These are phyloP conservation scores for Odontomachus brunneus DNA, from an alignment of 1,140 invertebrate genomes.

Conservation along the genomic window DNA sequence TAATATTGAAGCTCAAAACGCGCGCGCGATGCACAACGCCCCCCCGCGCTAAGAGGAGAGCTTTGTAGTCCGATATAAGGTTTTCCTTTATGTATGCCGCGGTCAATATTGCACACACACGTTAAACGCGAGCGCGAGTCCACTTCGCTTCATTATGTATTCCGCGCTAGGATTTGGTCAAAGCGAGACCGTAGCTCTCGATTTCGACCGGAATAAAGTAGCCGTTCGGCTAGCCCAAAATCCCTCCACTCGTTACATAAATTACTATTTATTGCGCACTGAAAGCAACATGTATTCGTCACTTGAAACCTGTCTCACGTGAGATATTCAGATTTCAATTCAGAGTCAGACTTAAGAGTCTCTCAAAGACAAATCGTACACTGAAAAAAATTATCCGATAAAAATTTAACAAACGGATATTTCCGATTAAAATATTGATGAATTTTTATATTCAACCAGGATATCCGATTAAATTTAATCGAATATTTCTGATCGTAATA, in stretches of 20 bases:
- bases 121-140: constrained; percentile 29
- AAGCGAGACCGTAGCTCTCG: neutral
- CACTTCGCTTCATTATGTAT: constrained; percentile 26
- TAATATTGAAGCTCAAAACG: constrained; percentile 58
- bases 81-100: constrained; percentile 49
- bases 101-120: constrained; percentile 47
- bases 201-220: constrained; percentile 1
- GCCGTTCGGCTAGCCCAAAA: constrained; percentile 4
- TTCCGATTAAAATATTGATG: too few species aligned
- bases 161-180: neutral
- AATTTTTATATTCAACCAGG: too few species aligned
- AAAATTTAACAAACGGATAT: too few species aligned
- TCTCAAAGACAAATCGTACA: too few species aligned
- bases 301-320: too few species aligned
- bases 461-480: too few species aligned
- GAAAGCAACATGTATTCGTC: too few species aligned
- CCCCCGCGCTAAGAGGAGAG: constrained; percentile 34
- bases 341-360: too few species aligned
- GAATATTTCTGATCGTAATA: too few species aligned
- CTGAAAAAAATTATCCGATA: too few species aligned
- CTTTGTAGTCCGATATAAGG: constrained; percentile 45
- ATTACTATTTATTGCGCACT: neutral
- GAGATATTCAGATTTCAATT: too few species aligned
- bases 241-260: neutral
- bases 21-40: constrained; percentile 6